Evolutionary conservation across 2,113 vertebrate genomes (phyloP).

Genomic region (Amblyopsis rosae): DNA sequence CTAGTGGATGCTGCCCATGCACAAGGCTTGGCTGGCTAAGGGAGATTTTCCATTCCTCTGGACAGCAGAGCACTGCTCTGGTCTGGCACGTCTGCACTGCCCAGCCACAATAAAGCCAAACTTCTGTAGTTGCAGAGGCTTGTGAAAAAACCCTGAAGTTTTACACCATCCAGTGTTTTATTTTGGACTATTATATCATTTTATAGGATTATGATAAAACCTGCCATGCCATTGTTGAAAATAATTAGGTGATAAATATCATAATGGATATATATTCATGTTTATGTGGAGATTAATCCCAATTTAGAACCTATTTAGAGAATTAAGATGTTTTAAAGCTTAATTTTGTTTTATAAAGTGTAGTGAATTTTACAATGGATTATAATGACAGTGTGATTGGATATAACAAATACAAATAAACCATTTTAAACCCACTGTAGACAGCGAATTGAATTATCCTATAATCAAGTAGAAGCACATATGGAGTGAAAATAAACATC

Average conservation of each 20-base stretch:
- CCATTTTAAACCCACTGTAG: not conserved
- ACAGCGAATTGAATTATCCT: not conserved
- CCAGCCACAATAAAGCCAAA: constrained; percentile 32
- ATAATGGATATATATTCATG: constrained; percentile 7
- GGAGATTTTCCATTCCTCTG: constrained; percentile 42
- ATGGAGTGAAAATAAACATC: not conserved
- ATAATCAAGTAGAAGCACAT: not conserved
- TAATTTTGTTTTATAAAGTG: not conserved
- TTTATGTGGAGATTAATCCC: not conserved
- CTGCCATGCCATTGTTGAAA: constrained; percentile 27
- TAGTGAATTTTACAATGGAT: not conserved
- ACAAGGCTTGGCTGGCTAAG: constrained; percentile 38
- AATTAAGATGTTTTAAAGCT: not conserved
- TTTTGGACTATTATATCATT: constrained; percentile 20
- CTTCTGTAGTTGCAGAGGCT: constrained; percentile 28
- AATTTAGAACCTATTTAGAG: too few species aligned
- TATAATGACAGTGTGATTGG: not conserved
- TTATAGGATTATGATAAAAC: constrained; percentile 12
- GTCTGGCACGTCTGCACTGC: constrained; percentile 18
- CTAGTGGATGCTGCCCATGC: constrained; percentile 2
- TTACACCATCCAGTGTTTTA: constrained; percentile 41
- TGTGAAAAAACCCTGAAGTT: constrained; percentile 18
- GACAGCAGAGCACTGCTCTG: constrained; percentile 30
- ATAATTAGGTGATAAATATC: constrained; percentile 25
- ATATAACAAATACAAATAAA: not conserved